Evolutionary conservation across 2,888 invertebrate genomes (phyloP).

Genomic region (Exocentrus adspersus): DNA sequence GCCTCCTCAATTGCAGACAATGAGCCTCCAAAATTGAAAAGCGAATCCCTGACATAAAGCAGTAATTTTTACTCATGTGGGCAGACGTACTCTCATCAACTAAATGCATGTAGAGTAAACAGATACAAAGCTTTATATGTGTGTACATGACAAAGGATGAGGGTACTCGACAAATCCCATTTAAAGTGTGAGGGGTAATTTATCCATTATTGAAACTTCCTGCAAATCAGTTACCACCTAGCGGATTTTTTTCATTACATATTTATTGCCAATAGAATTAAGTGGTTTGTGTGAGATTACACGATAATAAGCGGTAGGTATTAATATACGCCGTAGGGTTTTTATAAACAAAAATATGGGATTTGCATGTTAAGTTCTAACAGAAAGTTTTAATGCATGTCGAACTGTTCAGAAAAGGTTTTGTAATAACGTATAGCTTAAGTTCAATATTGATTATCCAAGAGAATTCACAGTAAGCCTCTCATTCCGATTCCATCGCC

Average conservation of each 20-base stretch:
- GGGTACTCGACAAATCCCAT: conserved; percentile 13
- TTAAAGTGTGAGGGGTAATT: conserved; percentile 36
- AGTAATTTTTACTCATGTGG: neutral
- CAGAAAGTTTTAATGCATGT: too few species aligned
- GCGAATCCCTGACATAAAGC: neutral
- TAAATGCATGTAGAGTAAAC: conserved; percentile 3
- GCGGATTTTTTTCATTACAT: conserved; percentile 42
- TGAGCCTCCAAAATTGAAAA: neutral
- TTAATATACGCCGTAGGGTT: too few species aligned
- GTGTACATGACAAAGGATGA: conserved; percentile 1
- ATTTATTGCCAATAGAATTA: conserved; percentile 29
- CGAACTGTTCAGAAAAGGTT: too few species aligned
- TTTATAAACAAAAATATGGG: too few species aligned
- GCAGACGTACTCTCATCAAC: conserved; percentile 9
- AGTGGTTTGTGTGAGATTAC: neutral
- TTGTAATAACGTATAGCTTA: neutral
- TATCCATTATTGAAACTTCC: conserved; percentile 46
- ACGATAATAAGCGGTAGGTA: neutral
- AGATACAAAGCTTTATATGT: conserved; percentile 1
- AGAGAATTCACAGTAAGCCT: neutral
- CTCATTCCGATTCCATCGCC: conserved; percentile 9
- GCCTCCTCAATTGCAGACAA: neutral
- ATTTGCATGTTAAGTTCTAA: too few species aligned
- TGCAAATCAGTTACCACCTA: conserved; percentile 31
- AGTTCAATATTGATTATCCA: conserved; percentile 1